Evolutionary conservation across 2,888 invertebrate species (phyloP), one percentile per base, ranked within the genome.

Genomic region (Coecobrya sp.): DNA sequence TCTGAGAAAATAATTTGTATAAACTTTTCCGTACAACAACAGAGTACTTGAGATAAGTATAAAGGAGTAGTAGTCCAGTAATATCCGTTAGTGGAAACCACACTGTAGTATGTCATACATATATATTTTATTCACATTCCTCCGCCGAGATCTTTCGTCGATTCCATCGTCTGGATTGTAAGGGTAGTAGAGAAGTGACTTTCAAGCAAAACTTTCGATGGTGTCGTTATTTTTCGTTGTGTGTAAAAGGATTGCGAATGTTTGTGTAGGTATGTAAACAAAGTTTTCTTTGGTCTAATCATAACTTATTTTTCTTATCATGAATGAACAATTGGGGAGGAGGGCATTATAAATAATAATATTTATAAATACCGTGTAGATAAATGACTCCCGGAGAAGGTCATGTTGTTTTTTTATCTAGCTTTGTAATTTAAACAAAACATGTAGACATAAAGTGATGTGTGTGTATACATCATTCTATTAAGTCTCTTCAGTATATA

Each of bases 81-180:
- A 59, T 19, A 5, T 4, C 1, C 8, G 19, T 19, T 1, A 22
- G 5, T 59, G 4, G n/a, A n/a, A n/a, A n/a, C n/a, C 19, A 36
- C 13, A 59, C n/a, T 2, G 19, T 22, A 7, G 19, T 5, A 11
- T 59, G 7, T 59, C 22, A 10, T 55, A 55, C 55, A 3, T n/a
- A n/a, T n/a, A n/a, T n/a, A n/a, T n/a, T n/a, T 55, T 55, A 13
- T 55, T 55, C 59, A 59, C 59, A 59, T 59, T 59, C 59, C 59
- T 59, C 59, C 59, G 13, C 59, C 59, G 19, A 19, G 59, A 59
- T 59, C 59, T 59, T 59, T 59, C 59, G 59, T 59, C 59, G 22
- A 59, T 59, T 59, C 59, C 59, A 19, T 59, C 59, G 22, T 59
- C 19, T 19, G 22, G 2, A n/a, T 5, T 59, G 49, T 49, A 13